Conservation (phyloP, 2,888 invertebrate species). For the Chesias legatella region DNA sequence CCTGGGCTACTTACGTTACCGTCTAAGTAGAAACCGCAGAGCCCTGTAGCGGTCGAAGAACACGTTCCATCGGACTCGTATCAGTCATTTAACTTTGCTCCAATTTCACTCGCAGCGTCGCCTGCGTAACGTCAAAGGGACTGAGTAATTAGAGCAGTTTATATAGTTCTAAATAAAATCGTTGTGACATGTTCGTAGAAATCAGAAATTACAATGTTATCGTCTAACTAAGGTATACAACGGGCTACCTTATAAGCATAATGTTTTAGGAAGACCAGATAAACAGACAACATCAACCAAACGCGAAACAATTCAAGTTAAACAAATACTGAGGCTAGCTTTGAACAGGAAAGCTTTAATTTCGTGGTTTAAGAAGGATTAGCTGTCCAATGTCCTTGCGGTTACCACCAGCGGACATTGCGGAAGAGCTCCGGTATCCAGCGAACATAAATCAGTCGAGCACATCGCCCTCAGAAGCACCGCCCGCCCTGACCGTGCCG, state of each 20-base stretch:
- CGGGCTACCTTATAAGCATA: too few species aligned
- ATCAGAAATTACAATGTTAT: too few species aligned
- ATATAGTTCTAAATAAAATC: too few species aligned
- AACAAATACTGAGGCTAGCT: too few species aligned
- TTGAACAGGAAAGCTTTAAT: background rate
- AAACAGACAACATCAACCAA: too few species aligned
- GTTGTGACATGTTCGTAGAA: too few species aligned
- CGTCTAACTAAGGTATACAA: too few species aligned
- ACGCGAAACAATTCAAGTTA: too few species aligned
- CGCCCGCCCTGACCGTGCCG: conserved; percentile 59
- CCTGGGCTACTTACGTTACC: conserved; percentile 68
- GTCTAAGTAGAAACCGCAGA: conserved; percentile 60
- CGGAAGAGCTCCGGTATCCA: conserved; percentile 73
- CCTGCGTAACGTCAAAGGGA: too few species aligned
- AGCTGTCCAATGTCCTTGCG: conserved; percentile 41
- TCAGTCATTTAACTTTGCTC: conserved; percentile 60
- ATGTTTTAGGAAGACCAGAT: too few species aligned
- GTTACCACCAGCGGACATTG: conserved; percentile 65
- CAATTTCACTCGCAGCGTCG: conserved; percentile 45
- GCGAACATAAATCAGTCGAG: conserved; percentile 68
- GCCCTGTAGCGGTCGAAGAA: conserved; percentile 58
- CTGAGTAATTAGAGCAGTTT: too few species aligned
- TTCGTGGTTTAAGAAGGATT: conserved; percentile 23
- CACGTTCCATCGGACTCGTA: conserved; percentile 50
- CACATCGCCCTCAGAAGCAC: conserved; percentile 57